Conservation (phyloP, 92 coral and sea anemone species). For the Desmophyllum pertusum region DNA sequence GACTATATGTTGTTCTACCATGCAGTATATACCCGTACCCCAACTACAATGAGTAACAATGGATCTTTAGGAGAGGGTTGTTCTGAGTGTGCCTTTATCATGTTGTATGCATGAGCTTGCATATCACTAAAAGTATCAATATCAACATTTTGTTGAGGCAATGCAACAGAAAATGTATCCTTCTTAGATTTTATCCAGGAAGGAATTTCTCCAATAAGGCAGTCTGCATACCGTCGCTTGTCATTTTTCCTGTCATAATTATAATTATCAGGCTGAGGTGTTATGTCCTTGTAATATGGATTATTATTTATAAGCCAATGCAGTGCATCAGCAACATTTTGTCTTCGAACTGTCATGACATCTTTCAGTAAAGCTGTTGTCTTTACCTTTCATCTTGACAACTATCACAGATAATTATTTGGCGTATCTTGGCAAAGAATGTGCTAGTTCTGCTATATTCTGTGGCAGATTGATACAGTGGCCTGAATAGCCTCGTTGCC, state of each 20-base stretch:
- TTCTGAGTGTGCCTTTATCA: slow-evolving; percentile 37
- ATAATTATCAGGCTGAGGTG: no score
- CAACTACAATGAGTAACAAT: slow-evolving; percentile 47
- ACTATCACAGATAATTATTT: slow-evolving; percentile 61
- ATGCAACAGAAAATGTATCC: slow-evolving; percentile 1
- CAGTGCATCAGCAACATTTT: slow-evolving; percentile 63
- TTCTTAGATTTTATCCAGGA: slow-evolving; percentile 44
- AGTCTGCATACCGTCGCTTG: slow-evolving; percentile 14
- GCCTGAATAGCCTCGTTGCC: slow-evolving; percentile 58
- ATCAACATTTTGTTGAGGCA: slow-evolving; percentile 25
- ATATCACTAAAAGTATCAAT: slow-evolving; percentile 44
- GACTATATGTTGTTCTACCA: no score
- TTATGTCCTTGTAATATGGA: slow-evolving; percentile 62
- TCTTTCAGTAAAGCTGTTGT: slow-evolving; percentile 64
- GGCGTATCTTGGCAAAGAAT: slow-evolving; percentile 67
- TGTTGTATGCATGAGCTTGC: slow-evolving; percentile 52
- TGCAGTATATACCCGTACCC: no score
- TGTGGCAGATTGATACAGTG: slow-evolving; percentile 80
- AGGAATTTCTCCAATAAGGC: slow-evolving; percentile 44
- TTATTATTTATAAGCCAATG: slow-evolving; percentile 70
- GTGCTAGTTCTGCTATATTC: slow-evolving; percentile 62
- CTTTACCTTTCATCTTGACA: slow-evolving; percentile 69
- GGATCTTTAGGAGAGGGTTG: slow-evolving; percentile 48
- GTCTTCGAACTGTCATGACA: slow-evolving; percentile 63
- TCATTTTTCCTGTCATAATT: slow-evolving; percentile 51